Conservation (phyloP, 2,113 vertebrate genomes). For the Vimba vimba region DNA sequence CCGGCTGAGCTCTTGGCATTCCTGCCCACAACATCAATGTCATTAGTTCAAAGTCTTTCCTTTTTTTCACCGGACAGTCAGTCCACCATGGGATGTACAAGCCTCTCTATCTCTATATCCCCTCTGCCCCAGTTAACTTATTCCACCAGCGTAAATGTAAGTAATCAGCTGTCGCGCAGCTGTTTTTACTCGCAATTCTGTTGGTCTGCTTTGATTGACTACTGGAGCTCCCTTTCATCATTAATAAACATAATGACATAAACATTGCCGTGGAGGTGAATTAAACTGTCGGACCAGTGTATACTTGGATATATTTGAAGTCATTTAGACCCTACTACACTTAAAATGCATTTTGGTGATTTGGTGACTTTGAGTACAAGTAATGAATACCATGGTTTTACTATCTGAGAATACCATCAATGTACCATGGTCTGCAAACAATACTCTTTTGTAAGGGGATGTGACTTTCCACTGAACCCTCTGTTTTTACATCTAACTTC, state of each 20-base stretch:
- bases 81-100: constrained; percentile 12
- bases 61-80: neutral
- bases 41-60: constrained; percentile 16
- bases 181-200: neutral
- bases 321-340: no score
- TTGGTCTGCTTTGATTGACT: neutral
- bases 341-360: no score
- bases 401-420: neutral
- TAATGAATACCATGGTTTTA: neutral
- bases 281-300: neutral
- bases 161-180: neutral
- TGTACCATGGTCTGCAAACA: neutral
- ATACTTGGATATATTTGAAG: no score
- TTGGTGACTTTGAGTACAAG: neutral
- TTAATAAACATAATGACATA: neutral
- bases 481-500: constrained; percentile 21
- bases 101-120: constrained; percentile 16
- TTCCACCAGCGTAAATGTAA: neutral
- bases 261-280: neutral
- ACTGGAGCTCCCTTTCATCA: neutral
- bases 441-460: constrained; percentile 1
- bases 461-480: neutral
- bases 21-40: constrained; percentile 15
- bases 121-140: constrained; percentile 13
- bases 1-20: neutral